Base-by-base conservation (phyloP, 2,797 vertebrate genomes). In the Jordanella pulchra region DNA sequence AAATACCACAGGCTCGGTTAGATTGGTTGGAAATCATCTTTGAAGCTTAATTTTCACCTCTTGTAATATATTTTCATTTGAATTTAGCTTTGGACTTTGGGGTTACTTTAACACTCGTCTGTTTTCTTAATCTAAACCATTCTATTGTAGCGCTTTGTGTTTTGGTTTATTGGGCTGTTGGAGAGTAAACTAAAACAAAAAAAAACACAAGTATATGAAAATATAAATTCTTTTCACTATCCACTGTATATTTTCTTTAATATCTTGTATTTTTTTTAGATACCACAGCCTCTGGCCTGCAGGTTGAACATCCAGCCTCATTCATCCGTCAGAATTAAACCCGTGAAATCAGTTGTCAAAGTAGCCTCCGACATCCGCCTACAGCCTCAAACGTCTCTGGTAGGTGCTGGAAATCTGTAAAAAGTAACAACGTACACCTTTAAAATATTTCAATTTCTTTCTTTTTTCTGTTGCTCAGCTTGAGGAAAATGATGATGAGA, bases 291-390 rank as follows among this genome's bases (percentile, higher is more conserved):
- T 42, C 80, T 98, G 80, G 93, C 93, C 66, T 92, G 80, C 80
- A 94, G 89, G 64, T 84, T 99, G 17, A 92, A 48, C n/a, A 93
- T 98, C 3, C 79, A 89, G 79, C 90, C 95, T 30, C 96, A 97
- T 89, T 95, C 96, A 55, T 90, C 96, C 69, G 95, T 99, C 70
- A 95, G 90, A 94, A 94, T 99, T 77, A 92, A 93, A 66, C 95
- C 96, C 7, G 68, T 97, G 75, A 95, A 94, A 80, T 93, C 94
- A 65, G 3, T 86, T 21, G 94, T 96, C 77, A 94, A 94, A 91
- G 91, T 97, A 75, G 97, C 97, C 39, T 72, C 90, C 1, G 84
- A 91, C 67, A 86, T 99, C 77, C 91, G 71, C 50, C 91, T 99
- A 45, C 95, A 96, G 71, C 95, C 96, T 42, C 85, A 90, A 73